phyloP scores from a whole-genome alignment of 2,113 vertebrate species.

The Meles meles region DNA sequence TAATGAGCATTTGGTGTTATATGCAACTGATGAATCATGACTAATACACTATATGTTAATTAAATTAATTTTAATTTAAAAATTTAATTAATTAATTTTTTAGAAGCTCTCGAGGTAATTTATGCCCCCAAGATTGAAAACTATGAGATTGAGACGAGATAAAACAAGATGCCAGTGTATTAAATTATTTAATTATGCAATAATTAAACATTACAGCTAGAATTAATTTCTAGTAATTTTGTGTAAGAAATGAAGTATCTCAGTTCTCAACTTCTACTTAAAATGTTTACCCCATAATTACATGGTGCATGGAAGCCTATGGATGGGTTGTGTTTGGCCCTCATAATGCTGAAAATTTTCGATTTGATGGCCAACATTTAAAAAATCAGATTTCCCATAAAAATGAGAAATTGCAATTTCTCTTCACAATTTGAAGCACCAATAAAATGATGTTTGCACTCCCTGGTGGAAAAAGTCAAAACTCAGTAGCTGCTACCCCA shows the following conservation, averaged over 20 bases:
- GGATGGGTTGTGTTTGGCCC: background rate
- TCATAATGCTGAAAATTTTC: background rate
- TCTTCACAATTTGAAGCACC: background rate
- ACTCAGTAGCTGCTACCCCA: background rate
- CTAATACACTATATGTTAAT: background rate
- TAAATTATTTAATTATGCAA: background rate
- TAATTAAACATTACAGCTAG: background rate
- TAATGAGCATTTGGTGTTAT: no score
- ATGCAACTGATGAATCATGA: no score
- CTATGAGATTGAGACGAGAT: background rate
- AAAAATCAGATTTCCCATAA: background rate
- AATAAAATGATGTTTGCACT: background rate
- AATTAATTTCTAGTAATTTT: background rate
- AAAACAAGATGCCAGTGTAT: background rate
- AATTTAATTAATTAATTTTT: no score
- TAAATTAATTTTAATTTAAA: background rate
- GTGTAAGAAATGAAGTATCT: background rate
- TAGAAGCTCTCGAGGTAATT: background rate
- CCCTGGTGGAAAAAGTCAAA: background rate
- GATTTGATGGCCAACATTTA: background rate
- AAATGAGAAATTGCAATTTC: background rate
- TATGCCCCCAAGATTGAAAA: background rate
- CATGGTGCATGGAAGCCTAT: background rate
- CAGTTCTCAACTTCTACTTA: background rate
- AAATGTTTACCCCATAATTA: background rate